These are phyloP conservation scores for Melolontha melolontha DNA, from an alignment of 2,888 invertebrate genomes.

Conservation along the genomic window DNA sequence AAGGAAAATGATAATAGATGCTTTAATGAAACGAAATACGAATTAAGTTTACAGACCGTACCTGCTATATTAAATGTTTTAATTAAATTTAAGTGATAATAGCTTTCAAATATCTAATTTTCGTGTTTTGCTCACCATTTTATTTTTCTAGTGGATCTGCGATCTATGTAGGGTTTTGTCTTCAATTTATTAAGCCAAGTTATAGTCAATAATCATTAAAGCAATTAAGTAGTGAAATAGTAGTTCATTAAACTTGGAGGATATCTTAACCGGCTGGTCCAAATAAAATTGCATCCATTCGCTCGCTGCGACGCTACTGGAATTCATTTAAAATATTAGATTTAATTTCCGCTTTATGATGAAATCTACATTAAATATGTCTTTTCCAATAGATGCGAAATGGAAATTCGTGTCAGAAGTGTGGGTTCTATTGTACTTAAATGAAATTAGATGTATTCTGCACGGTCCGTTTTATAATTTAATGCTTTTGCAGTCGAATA, in stretches of 20 bases:
- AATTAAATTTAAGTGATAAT: no score
- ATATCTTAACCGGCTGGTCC: slow-evolving; percentile 6
- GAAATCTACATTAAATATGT: slow-evolving; percentile 31
- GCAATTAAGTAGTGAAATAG: slow-evolving; percentile 35
- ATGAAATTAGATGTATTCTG: slow-evolving; percentile 35
- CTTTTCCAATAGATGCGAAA: slow-evolving; percentile 37
- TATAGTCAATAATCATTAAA: slow-evolving; percentile 16
- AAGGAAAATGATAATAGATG: no score
- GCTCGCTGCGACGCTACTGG: slow-evolving; percentile 3
- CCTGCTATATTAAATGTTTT: no score
- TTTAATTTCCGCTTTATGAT: slow-evolving; percentile 47
- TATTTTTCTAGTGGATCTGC: no score
- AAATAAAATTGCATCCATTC: no score
- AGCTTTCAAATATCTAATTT: no score
- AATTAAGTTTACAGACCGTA: no score
- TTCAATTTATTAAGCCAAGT: neutral
- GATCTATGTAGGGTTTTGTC: slow-evolving; percentile 1
- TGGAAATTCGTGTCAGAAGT: slow-evolving; percentile 29
- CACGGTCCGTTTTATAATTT: slow-evolving; percentile 4
- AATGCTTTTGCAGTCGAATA: neutral
- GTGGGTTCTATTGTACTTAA: slow-evolving; percentile 27
- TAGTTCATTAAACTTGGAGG: slow-evolving; percentile 39
- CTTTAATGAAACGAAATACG: no score
- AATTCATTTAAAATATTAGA: slow-evolving; percentile 48
- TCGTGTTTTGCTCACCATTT: no score